Percentiles rank a stretch among this genome's conserved stretches.
phyloP scores from a whole-genome alignment of 1,140 invertebrate species.

The Aricia agestis region DNA sequence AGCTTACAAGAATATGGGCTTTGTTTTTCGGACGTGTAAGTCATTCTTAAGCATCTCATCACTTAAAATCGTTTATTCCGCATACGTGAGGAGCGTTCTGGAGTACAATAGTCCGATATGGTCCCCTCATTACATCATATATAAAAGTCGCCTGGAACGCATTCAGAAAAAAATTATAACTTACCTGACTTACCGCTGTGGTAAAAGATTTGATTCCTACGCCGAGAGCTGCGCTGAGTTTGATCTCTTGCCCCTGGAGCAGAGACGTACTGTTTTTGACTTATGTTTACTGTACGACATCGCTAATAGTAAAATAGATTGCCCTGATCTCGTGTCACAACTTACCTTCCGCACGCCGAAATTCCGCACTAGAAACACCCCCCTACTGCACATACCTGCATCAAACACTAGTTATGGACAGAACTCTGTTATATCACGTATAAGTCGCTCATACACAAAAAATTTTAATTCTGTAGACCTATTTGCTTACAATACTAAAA shows the following conservation, averaged over 20 bases:
- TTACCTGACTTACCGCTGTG: background rate
- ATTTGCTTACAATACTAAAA: too few relatives aligned
- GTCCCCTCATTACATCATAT: background rate
- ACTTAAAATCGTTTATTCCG: background rate
- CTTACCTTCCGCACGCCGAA: background rate
- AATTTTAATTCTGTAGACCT: too few relatives aligned
- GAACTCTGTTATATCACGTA: too few relatives aligned
- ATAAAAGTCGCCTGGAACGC: background rate
- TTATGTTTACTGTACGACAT: too few relatives aligned
- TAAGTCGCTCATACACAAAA: too few relatives aligned
- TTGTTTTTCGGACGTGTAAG: background rate
- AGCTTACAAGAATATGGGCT: conserved; percentile 11
- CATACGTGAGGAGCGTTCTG: background rate
- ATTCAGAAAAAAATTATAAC: background rate
- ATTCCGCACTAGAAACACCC: background rate
- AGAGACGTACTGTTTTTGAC: too few relatives aligned
- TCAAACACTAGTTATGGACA: too few relatives aligned
- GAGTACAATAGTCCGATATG: background rate
- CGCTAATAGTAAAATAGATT: too few relatives aligned
- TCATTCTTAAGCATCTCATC: background rate
- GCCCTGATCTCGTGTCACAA: too few relatives aligned
- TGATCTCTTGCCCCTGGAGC: background rate
- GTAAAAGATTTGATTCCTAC: background rate
- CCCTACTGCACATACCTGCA: too few relatives aligned
- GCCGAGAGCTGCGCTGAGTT: background rate